Percentiles rank a stretch among this genome's conserved stretches.
Evolutionary conservation across 2,113 vertebrate genomes (phyloP).

Genomic region (Progne subis): DNA sequence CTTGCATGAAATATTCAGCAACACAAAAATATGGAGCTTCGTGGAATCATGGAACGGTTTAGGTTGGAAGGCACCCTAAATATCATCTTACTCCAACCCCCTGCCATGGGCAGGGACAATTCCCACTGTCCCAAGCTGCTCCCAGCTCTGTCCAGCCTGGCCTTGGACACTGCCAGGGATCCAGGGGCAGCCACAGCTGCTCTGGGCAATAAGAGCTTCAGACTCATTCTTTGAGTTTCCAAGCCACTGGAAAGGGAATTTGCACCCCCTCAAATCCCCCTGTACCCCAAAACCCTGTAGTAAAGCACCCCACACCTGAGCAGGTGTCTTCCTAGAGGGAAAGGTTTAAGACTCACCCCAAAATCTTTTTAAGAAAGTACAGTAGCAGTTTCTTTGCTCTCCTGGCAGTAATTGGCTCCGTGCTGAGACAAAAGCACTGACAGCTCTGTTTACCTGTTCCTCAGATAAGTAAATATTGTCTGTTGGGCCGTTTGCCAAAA

Average conservation of each 20-base stretch:
- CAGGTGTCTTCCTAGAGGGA: too few species aligned
- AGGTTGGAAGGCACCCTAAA: background rate
- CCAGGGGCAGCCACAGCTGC: background rate
- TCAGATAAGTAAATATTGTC: too few species aligned
- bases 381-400: too few species aligned
- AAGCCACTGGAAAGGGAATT: background rate
- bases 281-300: background rate
- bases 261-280: background rate
- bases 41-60: background rate
- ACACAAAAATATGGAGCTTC: background rate
- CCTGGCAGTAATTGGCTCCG: too few species aligned
- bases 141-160: accelerated
- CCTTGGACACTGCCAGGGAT: background rate
- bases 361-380: too few species aligned
- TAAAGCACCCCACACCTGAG: too few species aligned
- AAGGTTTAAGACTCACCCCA: too few species aligned
- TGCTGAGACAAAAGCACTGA: too few species aligned
- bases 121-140: accelerated
- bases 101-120: background rate
- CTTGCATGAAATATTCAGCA: background rate
- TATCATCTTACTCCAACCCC: background rate
- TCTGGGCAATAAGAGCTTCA: background rate
- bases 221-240: background rate
- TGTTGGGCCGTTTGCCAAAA: too few species aligned
- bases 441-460: too few species aligned